Base-by-base conservation (phyloP, 2,797 vertebrate genomes). In the Poeciliopsis paucimaculata region DNA sequence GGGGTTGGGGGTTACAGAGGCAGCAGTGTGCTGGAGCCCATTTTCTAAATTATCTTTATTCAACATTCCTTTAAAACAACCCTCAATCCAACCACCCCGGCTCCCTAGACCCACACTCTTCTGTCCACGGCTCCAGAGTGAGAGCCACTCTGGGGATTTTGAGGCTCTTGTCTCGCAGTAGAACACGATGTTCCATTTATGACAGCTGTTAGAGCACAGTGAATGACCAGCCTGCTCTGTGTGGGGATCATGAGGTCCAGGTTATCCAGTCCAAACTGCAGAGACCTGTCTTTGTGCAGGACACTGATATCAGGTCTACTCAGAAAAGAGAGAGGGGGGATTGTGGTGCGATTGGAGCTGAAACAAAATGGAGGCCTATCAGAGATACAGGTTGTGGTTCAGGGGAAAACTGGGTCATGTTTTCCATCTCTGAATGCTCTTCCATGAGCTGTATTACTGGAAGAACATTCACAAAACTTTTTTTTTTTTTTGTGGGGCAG, bases 111-210 rank as follows among this genome's bases (percentile, higher is more conserved):
- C 76, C 60, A 46, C 78, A 36, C 72, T 78, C 66, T 66, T 77
- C 78, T 74, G 77, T 73, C 76, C 79, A 47, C 18, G 2, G 72
- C 77, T 86, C 87, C 86, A 80, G 72, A 89, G 88, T 85, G 78
- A 85, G 84, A 88, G 88, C 89, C 84, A 92, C 90, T 88, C 77
- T 18, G 45, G 84, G 92, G 91, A 94, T 94, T 93, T 84, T 90
- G 89, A 83, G 86, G 87, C 85, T 88, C 90, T 94, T 94, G 90
- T 94, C 80, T 93, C 85, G 81, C 77, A 8, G 72, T 84, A 84
- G 86, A 89, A 95, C 93, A 95, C 93, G 95, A 95, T 95, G 94
- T 94, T 90, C 91, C 90, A 95, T 96, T 96, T 95, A 95, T 88
- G 88, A 89, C 73, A 77, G 77, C 83, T 77, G 86, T 90, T 82